Conservation (phyloP, 2,888 invertebrate species). For the Barypeithes pellucidus region DNA sequence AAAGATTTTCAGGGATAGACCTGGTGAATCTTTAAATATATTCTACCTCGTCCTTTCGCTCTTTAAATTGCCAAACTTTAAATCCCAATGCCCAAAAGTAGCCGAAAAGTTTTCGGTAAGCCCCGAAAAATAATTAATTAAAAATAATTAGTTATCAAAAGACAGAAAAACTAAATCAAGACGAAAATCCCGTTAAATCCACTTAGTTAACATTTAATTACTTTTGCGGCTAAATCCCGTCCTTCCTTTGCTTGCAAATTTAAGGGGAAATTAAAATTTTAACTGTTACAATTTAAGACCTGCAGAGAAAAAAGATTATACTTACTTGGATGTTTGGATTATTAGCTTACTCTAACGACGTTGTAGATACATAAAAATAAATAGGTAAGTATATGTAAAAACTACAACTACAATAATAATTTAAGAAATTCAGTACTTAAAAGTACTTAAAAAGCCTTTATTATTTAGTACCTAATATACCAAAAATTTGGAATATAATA, state of each 20-base stretch:
- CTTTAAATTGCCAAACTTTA: slow-evolving; percentile 44
- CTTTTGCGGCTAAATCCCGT: slow-evolving; percentile 60
- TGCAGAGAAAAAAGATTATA: slow-evolving; percentile 10
- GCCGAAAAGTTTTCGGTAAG: slow-evolving; percentile 46
- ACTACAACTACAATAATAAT: too few relatives aligned
- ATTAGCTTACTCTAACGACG: too few relatives aligned
- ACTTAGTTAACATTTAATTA: slow-evolving; percentile 66
- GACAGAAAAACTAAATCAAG: slow-evolving; percentile 64
- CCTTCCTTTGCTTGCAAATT: slow-evolving; percentile 59
- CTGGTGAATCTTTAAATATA: background rate
- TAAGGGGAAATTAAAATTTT: slow-evolving; percentile 64
- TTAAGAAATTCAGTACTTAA: too few relatives aligned
- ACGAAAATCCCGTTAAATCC: slow-evolving; percentile 64
- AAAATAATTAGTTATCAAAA: slow-evolving; percentile 62
- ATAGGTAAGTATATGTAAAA: too few relatives aligned
- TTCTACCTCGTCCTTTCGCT: slow-evolving; percentile 14
- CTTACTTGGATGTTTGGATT: background rate
- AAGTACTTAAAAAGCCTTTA: too few relatives aligned
- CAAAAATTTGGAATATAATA: too few relatives aligned
- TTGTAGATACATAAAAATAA: too few relatives aligned
- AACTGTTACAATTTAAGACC: slow-evolving; percentile 51
- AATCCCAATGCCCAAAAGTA: slow-evolving; percentile 46
- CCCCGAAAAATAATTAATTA: slow-evolving; percentile 59
- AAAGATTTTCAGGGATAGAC: too few relatives aligned
- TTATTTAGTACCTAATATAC: too few relatives aligned